Evolutionary conservation across 2,888 invertebrate species (phyloP), one percentile per base, ranked within the genome.

Genomic region (Apantesis nais): DNA sequence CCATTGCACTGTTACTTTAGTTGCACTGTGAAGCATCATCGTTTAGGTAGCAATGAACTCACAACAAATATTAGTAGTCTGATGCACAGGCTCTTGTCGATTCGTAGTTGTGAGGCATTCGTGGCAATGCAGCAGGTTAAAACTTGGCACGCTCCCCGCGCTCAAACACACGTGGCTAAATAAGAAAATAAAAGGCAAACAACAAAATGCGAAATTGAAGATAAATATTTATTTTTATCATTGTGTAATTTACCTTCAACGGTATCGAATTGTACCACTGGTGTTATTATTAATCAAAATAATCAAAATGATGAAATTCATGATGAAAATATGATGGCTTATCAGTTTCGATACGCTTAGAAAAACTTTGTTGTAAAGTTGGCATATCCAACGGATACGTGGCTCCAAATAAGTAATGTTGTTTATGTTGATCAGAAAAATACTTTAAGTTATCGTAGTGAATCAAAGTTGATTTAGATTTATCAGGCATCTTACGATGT

Each of bases 301-400:
- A 89, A 80, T 90, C 86, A 78, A 88, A 89, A 75, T 87, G 84
- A 73, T 89, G 87, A 67, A 86, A 74, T 76, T 88, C 86, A 63
- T 87, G 89, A 74, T 90, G 88, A 75, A 90, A 91, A 74, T 89
- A 91, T 16, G 91, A 89, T 14, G 88, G 86, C 12, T 79, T 73
- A 12, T 65, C 31, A 48, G 29, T 74, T 44, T 44, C 74, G 31
- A 73, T 48, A 62, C 66, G 71, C 73, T 80, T 78, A n/a, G 62
- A 77, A 61, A 75, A 34, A 48, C 77, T 74, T 48, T 69, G 75
- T 31, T 71, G 67, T 65, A 74, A 74, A 29, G 78, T 71, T 60
- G 76, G 68, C 60, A 78, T 74, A 62, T 76, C 72, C 44, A 83
- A 70, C n/a, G 88, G 84, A 58, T 78, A 74, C 8, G 74, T 48